phyloP scores from a whole-genome alignment of 2,888 invertebrate species.

The Pseudococcus jackbeardsleyi region DNA sequence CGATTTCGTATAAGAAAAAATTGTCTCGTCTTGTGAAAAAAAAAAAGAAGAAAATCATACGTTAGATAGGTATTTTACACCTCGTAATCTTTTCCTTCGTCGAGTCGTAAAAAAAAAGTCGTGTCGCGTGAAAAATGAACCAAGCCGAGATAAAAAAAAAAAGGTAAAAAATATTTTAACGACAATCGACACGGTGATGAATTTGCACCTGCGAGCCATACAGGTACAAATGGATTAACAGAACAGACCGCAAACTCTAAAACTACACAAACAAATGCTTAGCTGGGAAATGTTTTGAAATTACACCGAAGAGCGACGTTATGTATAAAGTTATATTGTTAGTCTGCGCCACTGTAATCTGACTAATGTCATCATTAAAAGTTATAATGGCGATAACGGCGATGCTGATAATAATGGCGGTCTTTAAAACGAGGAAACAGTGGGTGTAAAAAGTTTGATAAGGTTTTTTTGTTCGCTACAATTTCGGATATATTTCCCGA shows the following conservation, averaged over 20 bases:
- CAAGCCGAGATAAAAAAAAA: neutral
- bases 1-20: neutral
- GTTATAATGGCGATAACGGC: constrained; percentile 60
- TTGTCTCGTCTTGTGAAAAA: constrained; percentile 6
- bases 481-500: constrained; percentile 45
- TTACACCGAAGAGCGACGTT: constrained; percentile 53
- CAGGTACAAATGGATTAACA: constrained; percentile 36
- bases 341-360: constrained; percentile 57
- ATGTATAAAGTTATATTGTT: constrained; percentile 60
- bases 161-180: neutral
- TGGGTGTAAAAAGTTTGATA: constrained; percentile 55
- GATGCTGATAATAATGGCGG: constrained; percentile 55
- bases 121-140: neutral
- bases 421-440: constrained; percentile 54
- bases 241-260: constrained; percentile 24
- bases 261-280: constrained; percentile 43
- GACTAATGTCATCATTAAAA: constrained; percentile 62
- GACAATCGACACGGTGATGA: constrained; percentile 33
- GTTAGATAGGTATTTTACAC: neutral
- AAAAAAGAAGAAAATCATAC: neutral
- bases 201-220: constrained; percentile 15
- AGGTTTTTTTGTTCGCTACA: constrained; percentile 53
- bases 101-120: neutral
- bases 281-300: constrained; percentile 35
- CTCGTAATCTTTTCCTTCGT: neutral